A percentile compares a stretch with the other conserved stretches of the same genome.
phyloP scores from a whole-genome alignment of 2,888 invertebrate species.

The Amphipyra berbera region DNA sequence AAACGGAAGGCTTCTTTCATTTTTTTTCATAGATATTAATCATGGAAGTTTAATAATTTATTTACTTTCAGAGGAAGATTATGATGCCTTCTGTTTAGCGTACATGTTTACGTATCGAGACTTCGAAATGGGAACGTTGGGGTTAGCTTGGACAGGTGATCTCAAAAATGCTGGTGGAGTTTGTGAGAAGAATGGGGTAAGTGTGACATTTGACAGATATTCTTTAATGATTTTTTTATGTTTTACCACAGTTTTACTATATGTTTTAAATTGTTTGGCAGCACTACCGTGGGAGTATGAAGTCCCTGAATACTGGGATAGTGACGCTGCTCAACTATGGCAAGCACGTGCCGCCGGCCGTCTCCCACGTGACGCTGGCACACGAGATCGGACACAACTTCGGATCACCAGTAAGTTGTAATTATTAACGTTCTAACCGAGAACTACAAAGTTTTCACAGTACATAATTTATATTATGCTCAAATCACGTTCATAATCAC shows the following conservation, averaged over 20 bases:
- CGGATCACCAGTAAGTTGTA: constrained; percentile 95
- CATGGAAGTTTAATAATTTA: constrained; percentile 34
- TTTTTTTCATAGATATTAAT: constrained; percentile 43
- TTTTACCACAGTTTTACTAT: too few species aligned
- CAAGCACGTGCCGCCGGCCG: constrained; percentile 99
- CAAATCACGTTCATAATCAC: not conserved
- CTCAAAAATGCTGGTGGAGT: constrained; percentile 99
- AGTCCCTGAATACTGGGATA: constrained; percentile 99
- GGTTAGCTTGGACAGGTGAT: constrained; percentile 99
- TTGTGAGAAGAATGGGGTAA: constrained; percentile 98
- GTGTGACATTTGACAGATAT: constrained; percentile 60
- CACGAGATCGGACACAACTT: constrained; percentile 99
- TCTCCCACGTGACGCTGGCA: constrained; percentile 99
- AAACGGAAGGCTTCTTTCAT: constrained; percentile 45
- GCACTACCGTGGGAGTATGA: constrained; percentile 97
- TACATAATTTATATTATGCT: not conserved
- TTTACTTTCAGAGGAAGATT: constrained; percentile 96
- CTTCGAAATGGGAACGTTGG: constrained; percentile 98
- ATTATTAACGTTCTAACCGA: constrained; percentile 24
- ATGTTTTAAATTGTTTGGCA: constrained; percentile 71
- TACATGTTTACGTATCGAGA: constrained; percentile 99
- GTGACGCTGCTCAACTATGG: constrained; percentile 99
- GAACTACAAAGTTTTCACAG: constrained; percentile 12
- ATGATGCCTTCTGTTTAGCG: constrained; percentile 99
- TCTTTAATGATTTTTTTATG: not conserved